Percentiles rank a stretch among this genome's conserved stretches.
phyloP scores from a whole-genome alignment of 2,888 invertebrate genomes.

The Cosmia trapezina region DNA sequence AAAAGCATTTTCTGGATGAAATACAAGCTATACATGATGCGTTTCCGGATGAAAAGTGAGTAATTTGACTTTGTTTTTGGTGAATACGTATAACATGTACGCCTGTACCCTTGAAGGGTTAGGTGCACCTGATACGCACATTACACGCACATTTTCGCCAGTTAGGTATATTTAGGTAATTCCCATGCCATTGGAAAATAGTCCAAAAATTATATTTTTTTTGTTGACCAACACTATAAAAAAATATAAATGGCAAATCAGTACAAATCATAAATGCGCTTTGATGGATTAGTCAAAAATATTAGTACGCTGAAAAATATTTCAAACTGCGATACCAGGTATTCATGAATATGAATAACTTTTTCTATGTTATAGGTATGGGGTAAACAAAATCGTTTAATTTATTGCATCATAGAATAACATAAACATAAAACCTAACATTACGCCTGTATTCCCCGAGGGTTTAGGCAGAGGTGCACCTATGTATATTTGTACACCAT shows the following conservation, averaged over 20 bases:
- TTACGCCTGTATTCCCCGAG: too few relatives aligned
- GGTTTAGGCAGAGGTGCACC: too few relatives aligned
- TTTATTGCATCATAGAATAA: not conserved
- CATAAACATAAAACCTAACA: too few relatives aligned
- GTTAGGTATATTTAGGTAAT: too few relatives aligned
- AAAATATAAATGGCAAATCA: not conserved
- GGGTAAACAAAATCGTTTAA: not conserved
- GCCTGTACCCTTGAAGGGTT: too few relatives aligned
- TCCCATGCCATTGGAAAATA: not conserved
- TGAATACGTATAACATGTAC: not conserved
- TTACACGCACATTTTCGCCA: too few relatives aligned
- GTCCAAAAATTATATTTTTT: not conserved
- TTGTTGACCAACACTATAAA: not conserved
- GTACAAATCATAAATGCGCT: not conserved
- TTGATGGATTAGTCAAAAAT: not conserved
- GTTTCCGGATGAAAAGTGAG: constrained; percentile 81
- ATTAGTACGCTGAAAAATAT: not conserved
- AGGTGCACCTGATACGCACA: too few relatives aligned
- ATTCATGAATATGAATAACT: not conserved
- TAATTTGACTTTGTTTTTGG: constrained; percentile 10
- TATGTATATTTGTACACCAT: too few relatives aligned
- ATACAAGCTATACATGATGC: constrained; percentile 75
- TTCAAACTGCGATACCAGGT: not conserved
- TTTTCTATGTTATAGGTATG: not conserved
- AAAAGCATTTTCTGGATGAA: constrained; percentile 75